Evolutionary conservation across 2,888 invertebrate species (phyloP).

Genomic region (Brachynemurus nebulosus): DNA sequence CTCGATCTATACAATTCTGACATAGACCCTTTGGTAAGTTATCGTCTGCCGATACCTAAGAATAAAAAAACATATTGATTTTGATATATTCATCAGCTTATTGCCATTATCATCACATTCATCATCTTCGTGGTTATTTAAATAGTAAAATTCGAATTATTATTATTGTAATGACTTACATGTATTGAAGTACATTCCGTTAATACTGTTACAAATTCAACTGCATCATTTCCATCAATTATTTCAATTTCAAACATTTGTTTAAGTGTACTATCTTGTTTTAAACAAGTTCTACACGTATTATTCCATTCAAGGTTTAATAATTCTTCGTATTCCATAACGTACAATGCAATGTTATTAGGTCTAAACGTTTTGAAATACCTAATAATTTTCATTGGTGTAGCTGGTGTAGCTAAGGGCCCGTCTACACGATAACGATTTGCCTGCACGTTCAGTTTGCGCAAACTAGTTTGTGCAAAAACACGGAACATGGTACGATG

Average conservation of each 20-base stretch:
- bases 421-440: too few species aligned
- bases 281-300: constrained; percentile 7
- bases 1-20: constrained; percentile 41
- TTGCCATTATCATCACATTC: too few species aligned
- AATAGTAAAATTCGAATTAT: background rate
- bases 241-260: constrained; percentile 1
- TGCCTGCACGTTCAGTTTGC: too few species aligned
- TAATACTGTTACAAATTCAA: constrained; percentile 4
- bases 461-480: too few species aligned
- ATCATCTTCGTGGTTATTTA: too few species aligned
- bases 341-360: too few species aligned
- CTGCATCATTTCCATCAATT: background rate
- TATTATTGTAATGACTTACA: constrained; percentile 2
- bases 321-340: background rate
- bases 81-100: too few species aligned
- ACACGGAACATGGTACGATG: too few species aligned
- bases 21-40: constrained; percentile 58
- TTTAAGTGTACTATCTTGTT: background rate
- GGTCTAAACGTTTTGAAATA: too few species aligned
- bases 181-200: constrained; percentile 6
- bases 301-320: background rate
- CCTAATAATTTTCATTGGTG: too few species aligned
- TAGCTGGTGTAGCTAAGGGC: too few species aligned
- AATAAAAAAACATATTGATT: too few species aligned
- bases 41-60: constrained; percentile 45